Base-by-base conservation (phyloP, 2,888 invertebrate species). In the Tachystola acroxantha region DNA sequence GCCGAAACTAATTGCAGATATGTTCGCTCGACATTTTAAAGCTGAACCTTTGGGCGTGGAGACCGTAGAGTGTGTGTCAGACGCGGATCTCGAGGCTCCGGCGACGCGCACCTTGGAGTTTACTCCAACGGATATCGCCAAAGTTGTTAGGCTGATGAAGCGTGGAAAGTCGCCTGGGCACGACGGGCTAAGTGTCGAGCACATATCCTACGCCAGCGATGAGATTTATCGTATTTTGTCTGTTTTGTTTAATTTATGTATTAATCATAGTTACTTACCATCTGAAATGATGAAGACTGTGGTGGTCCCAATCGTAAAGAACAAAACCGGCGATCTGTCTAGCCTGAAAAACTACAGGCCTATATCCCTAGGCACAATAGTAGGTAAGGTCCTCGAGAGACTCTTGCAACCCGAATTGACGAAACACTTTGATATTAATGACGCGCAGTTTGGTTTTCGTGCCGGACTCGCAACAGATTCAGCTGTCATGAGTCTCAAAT, bases 91-190 rank as follows among this genome's bases (percentile, higher is more conserved):
- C 32, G 27, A 14, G 10, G 1, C 5, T 3, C 10, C n/a, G 5
- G 4, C 7, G 10, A 10, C 5, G 20, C 19, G 11, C 33, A 7
- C n/a, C 28, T 32, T 25, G 25, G 28, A n/a, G n/a, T n/a, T n/a
- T n/a, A n/a, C n/a, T n/a, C 5, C 10, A 3, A 10, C 7, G 10
- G 30, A 36, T 12, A 26, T 44, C 6, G 27, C 10, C 3, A 35
- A 20, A 9, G 20, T 20, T 7, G 20, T 20, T 5, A 20, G 20
- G 20, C n/a, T n/a, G n/a, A n/a, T n/a, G n/a, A n/a, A n/a, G n/a
- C n/a, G n/a, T n/a, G n/a, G n/a, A n/a, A n/a, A 48, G 20, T 41
- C 41, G 6, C 39, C 39, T 5, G 45, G 45, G 2, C 38, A 38
- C 13, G 42, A 40, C 12, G 36, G 32, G 10, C 35, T 40, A 10